Evolutionary conservation across 2,797 vertebrate genomes (phyloP), one percentile per base, ranked within the genome.

Genomic region (Onychomys torridus): DNA sequence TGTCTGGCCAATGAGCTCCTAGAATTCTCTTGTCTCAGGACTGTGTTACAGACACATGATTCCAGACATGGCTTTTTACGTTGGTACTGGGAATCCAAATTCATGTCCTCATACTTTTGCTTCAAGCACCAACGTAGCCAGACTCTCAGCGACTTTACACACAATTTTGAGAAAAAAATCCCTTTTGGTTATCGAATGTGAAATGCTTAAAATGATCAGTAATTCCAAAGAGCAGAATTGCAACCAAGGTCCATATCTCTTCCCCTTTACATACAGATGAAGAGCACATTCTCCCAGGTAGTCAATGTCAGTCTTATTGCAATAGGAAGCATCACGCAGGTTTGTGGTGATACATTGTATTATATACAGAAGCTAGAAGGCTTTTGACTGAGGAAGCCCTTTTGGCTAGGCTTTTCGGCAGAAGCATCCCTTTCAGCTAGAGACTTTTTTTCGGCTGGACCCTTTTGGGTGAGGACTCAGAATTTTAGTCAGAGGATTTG

Each of bases 191-290:
- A 8, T 46, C 29, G 17, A 94, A 93, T 7, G 23, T 6, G 29
- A 90, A 89, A 91, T 67, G 61, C 89, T 88, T 8, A 57, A 95
- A 75, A 86, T 69, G 46, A 78, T 52, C 29, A 78, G 10, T 29
- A 77, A 23, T 63, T 90, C 4, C n/a, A 25, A 77, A 78, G 11
- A 77, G 46, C 1, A 94, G 34, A 19, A 90, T 0, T 52, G 14
- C 5, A 95, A 92, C 32, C 17, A 91, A 89, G 55, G 49, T 52
- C 2, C 13, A 63, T 0, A 21, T 0, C 2, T 82, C 17, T 91
- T 71, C 91, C 59, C 32, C 25, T 83, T 75, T 82, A n/a, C 65
- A 61, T 29, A 89, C 40, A 3, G 46, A 84, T 49, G 25, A 90
- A 91, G 9, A 93, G 11, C 27, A 77, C 1, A 88, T 4, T 49